phyloP scores from a whole-genome alignment of 2,888 invertebrate genomes.

The Coelogynopora nodosa region DNA sequence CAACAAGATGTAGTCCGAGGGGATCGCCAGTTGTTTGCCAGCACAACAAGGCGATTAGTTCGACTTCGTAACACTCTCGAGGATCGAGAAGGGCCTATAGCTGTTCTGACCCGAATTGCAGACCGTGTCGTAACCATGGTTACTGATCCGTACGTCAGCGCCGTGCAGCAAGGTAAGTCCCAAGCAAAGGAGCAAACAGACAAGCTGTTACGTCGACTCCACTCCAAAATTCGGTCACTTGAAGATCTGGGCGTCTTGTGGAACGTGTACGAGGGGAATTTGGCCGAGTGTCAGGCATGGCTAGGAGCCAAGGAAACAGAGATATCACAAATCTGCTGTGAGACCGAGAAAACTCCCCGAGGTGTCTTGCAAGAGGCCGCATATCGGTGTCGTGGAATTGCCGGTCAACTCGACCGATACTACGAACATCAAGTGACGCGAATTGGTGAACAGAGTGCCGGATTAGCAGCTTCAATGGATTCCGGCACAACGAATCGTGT shows the following conservation, averaged over 20 bases:
- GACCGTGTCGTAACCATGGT: neutral
- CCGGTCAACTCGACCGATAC: neutral
- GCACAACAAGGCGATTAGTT: neutral
- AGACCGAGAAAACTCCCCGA: neutral
- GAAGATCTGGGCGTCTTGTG: neutral
- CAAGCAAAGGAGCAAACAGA: neutral
- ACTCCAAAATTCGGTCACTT: neutral
- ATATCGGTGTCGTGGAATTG: neutral
- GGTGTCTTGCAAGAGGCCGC: neutral
- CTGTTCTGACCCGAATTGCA: neutral
- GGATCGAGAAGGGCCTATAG: neutral
- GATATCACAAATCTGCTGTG: neutral
- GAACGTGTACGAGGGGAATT: neutral
- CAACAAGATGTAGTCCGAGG: neutral
- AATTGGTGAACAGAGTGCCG: neutral
- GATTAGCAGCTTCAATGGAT: neutral
- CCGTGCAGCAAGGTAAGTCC: neutral
- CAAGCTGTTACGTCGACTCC: neutral
- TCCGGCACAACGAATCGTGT: neutral
- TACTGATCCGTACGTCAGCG: neutral
- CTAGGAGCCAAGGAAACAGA: neutral
- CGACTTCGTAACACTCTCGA: neutral
- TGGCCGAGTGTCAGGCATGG: constrained; percentile 7
- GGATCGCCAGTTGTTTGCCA: constrained; percentile 4
- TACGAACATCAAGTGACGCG: neutral